Percentiles rank a stretch among this genome's conserved stretches.
phyloP scores from a whole-genome alignment of 1,140 invertebrate genomes.

The Harlomillsia oculata region DNA sequence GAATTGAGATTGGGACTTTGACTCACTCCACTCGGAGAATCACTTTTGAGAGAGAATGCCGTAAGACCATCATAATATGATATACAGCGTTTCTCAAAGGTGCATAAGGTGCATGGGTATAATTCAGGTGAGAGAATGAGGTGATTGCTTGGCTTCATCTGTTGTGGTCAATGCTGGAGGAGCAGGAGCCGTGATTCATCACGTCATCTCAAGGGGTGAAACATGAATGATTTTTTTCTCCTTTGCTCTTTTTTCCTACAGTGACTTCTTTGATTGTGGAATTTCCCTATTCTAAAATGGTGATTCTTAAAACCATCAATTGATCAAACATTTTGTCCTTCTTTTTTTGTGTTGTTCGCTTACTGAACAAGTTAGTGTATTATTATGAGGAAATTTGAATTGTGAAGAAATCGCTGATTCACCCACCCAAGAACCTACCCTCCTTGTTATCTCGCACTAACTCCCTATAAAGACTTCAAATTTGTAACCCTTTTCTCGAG shows the following conservation, averaged over 20 bases:
- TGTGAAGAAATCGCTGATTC: conserved; percentile 32
- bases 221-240: conserved; percentile 28
- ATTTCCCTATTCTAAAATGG: conserved; percentile 26
- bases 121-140: too few relatives aligned
- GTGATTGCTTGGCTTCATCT: conserved; percentile 12
- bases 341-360: conserved; percentile 27
- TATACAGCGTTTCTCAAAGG: too few relatives aligned
- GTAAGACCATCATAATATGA: too few relatives aligned
- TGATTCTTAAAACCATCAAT: conserved; percentile 33
- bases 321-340: conserved; percentile 36
- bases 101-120: too few relatives aligned
- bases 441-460: conserved; percentile 28
- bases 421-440: conserved; percentile 29
- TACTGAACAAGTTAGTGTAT: conserved; percentile 24
- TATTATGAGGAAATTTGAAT: conserved; percentile 33
- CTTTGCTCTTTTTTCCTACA: conserved; percentile 17
- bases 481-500: conserved; percentile 25
- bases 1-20: too few relatives aligned
- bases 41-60: too few relatives aligned
- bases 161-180: not conserved
- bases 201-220: conserved; percentile 16
- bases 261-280: conserved; percentile 30
- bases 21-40: too few relatives aligned
- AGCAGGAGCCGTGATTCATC: conserved; percentile 17
- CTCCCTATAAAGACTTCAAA: conserved; percentile 30